A percentile compares a stretch with the other conserved stretches of the same genome.
These are phyloP conservation scores for Alligator sinensis DNA, from an alignment of 2,113 vertebrate species.

Conservation along the genomic window DNA sequence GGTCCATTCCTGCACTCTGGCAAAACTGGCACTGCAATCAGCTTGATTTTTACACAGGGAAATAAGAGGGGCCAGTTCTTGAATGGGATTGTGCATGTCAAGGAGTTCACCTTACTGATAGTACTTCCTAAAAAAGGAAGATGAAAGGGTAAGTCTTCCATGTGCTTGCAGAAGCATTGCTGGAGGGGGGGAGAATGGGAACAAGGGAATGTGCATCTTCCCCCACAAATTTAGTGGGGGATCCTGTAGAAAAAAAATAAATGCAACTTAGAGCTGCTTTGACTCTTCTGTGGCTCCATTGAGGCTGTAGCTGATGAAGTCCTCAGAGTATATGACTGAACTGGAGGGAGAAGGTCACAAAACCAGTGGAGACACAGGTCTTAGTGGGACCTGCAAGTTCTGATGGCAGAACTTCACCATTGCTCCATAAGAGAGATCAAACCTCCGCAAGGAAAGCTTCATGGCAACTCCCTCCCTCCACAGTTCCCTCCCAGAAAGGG, in stretches of 20 bases:
- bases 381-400: not conserved
- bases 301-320: not conserved
- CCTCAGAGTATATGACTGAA: fast-evolving
- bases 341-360: not conserved
- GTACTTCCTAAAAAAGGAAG: not conserved
- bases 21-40: not conserved
- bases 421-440: conserved; percentile 24
- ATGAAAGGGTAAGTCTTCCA: not conserved
- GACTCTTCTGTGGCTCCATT: not conserved
- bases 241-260: not conserved
- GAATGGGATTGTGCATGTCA: not conserved
- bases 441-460: not conserved
- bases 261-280: not conserved
- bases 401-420: conserved; percentile 15
- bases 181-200: not conserved
- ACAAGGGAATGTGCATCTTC: not conserved
- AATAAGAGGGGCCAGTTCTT: not conserved
- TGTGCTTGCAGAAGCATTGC: not conserved
- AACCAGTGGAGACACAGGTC: fast-evolving
- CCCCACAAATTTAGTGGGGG: not conserved
- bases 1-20: not conserved
- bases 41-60: not conserved
- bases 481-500: not conserved
- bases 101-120: not conserved
- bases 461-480: conserved; percentile 22